A percentile compares a stretch with the other conserved stretches of the same genome.
These are phyloP conservation scores for Tauraco hartlaubi DNA, from an alignment of 2,797 vertebrate species.

Conservation along the genomic window DNA sequence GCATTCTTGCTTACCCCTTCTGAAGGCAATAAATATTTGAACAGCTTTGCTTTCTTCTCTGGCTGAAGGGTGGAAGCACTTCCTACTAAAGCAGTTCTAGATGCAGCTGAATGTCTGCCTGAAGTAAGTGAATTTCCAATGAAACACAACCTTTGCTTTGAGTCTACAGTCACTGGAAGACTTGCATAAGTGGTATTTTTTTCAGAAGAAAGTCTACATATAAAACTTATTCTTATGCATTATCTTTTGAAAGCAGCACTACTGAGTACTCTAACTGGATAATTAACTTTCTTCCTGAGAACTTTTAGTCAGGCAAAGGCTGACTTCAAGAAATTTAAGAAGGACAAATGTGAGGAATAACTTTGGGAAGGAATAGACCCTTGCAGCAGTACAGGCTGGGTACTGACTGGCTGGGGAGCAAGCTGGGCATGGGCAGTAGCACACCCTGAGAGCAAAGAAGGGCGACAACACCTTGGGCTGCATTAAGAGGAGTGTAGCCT, in stretches of 20 bases:
- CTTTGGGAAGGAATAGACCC: background rate
- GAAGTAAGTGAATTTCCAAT: background rate
- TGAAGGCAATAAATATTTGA: background rate
- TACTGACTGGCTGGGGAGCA: background rate
- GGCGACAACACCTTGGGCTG: background rate
- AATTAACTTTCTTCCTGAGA: background rate
- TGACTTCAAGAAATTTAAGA: background rate
- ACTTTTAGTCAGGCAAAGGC: background rate
- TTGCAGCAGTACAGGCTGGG: background rate
- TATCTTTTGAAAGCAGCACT: background rate
- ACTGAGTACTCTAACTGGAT: background rate
- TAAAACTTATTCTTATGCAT: background rate
- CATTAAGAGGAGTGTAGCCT: fast-evolving
- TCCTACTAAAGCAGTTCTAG: background rate
- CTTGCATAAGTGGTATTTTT: background rate
- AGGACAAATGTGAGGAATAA: background rate
- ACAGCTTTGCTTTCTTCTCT: background rate
- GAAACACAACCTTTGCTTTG: background rate
- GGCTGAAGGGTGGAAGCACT: background rate
- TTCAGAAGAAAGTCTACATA: background rate
- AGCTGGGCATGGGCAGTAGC: fast-evolving
- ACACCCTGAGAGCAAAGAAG: background rate
- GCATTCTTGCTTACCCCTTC: background rate
- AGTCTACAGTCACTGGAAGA: background rate
- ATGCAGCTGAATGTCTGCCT: background rate